Base-by-base conservation (phyloP, 2,888 invertebrate species). In the Netelia melanura region DNA sequence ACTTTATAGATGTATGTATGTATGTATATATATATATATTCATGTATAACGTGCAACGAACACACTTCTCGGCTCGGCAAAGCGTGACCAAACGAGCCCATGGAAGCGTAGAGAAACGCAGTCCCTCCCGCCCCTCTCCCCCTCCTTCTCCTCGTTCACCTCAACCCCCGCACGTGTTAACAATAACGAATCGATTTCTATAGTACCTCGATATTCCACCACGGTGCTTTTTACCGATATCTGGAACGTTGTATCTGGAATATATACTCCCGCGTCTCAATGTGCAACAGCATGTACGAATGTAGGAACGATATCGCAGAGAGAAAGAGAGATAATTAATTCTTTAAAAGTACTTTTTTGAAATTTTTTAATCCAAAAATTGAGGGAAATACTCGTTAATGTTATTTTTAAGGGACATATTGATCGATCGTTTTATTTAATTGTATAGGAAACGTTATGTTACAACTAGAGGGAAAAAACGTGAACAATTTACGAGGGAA, bases 151-250 rank as follows among this genome's bases (percentile, higher is more conserved):
- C 21, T 30, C 9, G 17, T 17, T 17, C 17, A 17, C 17, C 67
- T 68, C 23, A 10, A 5, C 17, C 21, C 11, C 10, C 14, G 48
- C 58, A 76, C 72, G 71, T 48, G 30, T 81, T 68, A 81, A 81
- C 81, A 76, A 84, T 84, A 81, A 84, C 84, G 48, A 77, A 84
- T 81, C 81, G 84, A 81, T 81, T 84, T 77, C 81, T 70, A 74
- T 48, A 48, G 80, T 61, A 61, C 75, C 72, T 71, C 38, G 77
- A 81, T 81, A 84, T 84, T 84, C 81, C 81, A 52, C 54, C 17
- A 67, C 67, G 48, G 61, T 71, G 77, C 61, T 71, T 72, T 81
- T 71, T 67, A 52, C 75, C 61, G 61, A 64, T 62, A 68, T 54
- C 25, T 58, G 17, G 58, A 58, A 58, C 21, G 23, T 58, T 21